Percentiles rank a stretch among this genome's conserved stretches.
Conservation (phyloP, 2,113 vertebrate species). For the Machaerirhynchus nigripectus region DNA sequence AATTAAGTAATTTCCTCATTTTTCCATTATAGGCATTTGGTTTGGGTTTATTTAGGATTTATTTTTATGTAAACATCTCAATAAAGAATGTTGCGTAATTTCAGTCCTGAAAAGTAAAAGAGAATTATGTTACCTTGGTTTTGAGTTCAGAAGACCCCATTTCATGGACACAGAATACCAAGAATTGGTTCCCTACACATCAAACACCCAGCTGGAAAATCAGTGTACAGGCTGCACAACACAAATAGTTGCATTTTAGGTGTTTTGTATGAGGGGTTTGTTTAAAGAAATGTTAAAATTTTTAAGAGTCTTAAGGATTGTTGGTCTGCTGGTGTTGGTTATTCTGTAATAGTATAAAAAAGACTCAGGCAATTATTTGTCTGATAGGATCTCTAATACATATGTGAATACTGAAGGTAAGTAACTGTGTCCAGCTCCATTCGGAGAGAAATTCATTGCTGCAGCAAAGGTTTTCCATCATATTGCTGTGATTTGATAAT, state of each 20-base stretch:
- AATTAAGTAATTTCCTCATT: background rate
- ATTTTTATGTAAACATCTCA: background rate
- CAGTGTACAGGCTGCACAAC: background rate
- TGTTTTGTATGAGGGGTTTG: background rate
- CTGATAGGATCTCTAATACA: background rate
- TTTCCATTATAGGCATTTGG: background rate
- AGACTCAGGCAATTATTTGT: background rate
- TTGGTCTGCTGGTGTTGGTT: background rate
- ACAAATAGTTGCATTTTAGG: background rate
- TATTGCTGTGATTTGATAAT: conserved; percentile 43
- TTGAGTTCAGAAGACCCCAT: background rate
- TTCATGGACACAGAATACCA: background rate
- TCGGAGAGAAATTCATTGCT: conserved; percentile 4
- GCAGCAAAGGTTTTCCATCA: conserved; percentile 22
- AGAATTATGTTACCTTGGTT: background rate
- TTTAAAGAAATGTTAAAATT: background rate
- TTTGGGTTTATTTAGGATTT: background rate
- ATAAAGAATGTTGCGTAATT: background rate
- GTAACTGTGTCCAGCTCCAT: background rate
- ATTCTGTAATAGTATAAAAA: background rate
- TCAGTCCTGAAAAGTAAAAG: background rate
- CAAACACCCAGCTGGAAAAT: background rate
- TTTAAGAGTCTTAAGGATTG: background rate
- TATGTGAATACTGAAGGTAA: background rate
- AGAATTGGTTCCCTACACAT: background rate